Evolutionary conservation across 2,888 invertebrate species (phyloP), one percentile per base, ranked within the genome.

Genomic region (Phrixothrix hirtus): DNA sequence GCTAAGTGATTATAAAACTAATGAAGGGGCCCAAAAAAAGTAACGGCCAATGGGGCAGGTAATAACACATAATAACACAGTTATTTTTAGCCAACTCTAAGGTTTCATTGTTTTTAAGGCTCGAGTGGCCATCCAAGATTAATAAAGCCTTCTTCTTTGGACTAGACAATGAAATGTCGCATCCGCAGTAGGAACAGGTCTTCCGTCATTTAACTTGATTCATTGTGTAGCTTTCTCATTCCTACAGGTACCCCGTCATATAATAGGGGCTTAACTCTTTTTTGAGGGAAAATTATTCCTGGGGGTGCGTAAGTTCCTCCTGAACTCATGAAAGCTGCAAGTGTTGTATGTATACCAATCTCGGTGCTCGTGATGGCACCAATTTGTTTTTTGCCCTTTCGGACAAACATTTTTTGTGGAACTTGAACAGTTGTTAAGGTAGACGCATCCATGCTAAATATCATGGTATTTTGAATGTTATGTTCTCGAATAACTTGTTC

Each of bases 321-420:
- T 42, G 31, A 41, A 31, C 47, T 39, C 47, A 47, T 47, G 13
- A 29, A 43, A 30, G 10, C 43, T 26, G 55, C 51, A 35, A 57
- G 41, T 7, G n/a, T n/a, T n/a, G n/a, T n/a, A n/a, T n/a, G n/a
- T n/a, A n/a, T n/a, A n/a, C n/a, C n/a, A n/a, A n/a, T n/a, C n/a
- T n/a, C n/a, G n/a, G 57, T 49, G n/a, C n/a, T n/a, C n/a, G n/a
- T n/a, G n/a, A n/a, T n/a, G n/a, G n/a, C n/a, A n/a, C n/a, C n/a
- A n/a, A n/a, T n/a, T n/a, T n/a, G n/a, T n/a, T n/a, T n/a, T n/a
- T n/a, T n/a, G n/a, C n/a, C n/a, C n/a, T n/a, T n/a, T n/a, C n/a
- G n/a, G n/a, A n/a, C n/a, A n/a, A n/a, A n/a, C n/a, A n/a, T n/a
- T n/a, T n/a, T n/a, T n/a, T n/a, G n/a, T n/a, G n/a, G n/a, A n/a